phyloP scores from a whole-genome alignment of 2,113 vertebrate species.

The Poicephalus gulielmi region DNA sequence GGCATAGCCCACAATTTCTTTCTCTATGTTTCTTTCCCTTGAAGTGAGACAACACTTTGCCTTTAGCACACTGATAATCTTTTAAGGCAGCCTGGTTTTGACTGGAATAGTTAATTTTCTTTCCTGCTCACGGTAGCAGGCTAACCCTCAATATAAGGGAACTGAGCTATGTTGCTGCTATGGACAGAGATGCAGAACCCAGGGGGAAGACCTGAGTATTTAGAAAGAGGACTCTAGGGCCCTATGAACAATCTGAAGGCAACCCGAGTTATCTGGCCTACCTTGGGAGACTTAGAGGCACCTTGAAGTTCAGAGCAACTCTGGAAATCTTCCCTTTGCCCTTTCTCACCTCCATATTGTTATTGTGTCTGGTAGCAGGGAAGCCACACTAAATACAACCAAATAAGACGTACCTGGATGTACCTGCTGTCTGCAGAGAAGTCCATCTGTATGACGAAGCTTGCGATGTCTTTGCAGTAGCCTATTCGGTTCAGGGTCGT shows the following conservation, averaged over 20 bases:
- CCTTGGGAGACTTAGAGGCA: not conserved
- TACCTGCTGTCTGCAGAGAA: slow-evolving; percentile 93
- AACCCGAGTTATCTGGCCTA: not conserved
- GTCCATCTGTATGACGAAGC: slow-evolving; percentile 93
- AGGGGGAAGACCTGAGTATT: not conserved
- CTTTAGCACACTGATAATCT: not conserved
- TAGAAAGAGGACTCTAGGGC: not conserved
- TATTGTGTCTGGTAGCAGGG: not conserved
- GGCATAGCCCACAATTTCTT: not conserved
- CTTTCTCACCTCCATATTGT: not conserved
- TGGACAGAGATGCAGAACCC: accelerated
- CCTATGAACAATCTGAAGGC: not conserved
- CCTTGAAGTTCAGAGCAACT: not conserved
- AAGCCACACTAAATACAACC: not conserved
- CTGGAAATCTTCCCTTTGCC: not conserved
- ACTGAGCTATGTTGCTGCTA: not conserved
- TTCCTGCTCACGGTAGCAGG: not conserved
- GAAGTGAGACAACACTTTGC: accelerated
- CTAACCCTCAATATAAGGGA: not conserved
- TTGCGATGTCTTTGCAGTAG: slow-evolving; percentile 95
- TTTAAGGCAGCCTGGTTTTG: not conserved
- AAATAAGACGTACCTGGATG: slow-evolving; percentile 82
- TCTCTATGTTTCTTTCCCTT: accelerated
- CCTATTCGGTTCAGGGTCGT: slow-evolving; percentile 90
- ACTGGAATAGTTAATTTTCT: not conserved